Percentiles rank a stretch among this genome's conserved stretches.
Evolutionary conservation across 2,113 vertebrate species (phyloP).

Genomic region (Cynoglossus semilaevis): DNA sequence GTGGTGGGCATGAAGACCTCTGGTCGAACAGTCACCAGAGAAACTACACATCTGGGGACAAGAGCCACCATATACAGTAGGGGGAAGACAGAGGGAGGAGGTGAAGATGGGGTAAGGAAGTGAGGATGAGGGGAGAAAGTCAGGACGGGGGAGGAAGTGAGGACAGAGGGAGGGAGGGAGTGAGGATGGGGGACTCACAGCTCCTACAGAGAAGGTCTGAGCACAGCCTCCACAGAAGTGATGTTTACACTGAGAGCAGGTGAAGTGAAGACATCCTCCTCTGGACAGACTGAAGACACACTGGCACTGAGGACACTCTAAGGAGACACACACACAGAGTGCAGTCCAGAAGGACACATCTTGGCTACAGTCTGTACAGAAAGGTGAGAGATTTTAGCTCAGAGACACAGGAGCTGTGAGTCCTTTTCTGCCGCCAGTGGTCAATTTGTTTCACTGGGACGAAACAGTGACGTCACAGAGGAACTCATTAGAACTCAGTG

Average conservation of each 20-base stretch:
- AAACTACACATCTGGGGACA: constrained; percentile 69
- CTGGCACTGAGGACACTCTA: constrained; percentile 78
- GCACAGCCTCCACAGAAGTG: constrained; percentile 76
- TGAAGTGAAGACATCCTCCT: constrained; percentile 81
- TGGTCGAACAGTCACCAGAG: constrained; percentile 61
- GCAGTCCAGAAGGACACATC: neutral
- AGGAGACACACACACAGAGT: no score
- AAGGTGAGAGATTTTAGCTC: no score
- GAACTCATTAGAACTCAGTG: no score
- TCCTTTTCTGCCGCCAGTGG: no score
- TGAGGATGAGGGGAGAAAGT: no score
- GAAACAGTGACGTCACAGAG: no score
- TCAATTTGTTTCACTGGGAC: no score
- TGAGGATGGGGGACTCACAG: constrained; percentile 52
- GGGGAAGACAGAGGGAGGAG: no score
- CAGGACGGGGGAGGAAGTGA: neutral
- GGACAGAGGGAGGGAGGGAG: neutral
- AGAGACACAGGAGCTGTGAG: no score
- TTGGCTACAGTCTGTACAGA: no score
- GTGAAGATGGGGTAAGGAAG: no score
- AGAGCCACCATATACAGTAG: neutral
- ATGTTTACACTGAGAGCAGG: constrained; percentile 74
- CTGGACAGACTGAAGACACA: constrained; percentile 72
- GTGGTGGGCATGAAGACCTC: constrained; percentile 80
- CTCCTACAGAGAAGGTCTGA: constrained; percentile 62